A percentile compares a stretch with the other conserved stretches of the same genome.
Conservation (phyloP, 2,888 invertebrate genomes). For the Pasiphila rectangulata region DNA sequence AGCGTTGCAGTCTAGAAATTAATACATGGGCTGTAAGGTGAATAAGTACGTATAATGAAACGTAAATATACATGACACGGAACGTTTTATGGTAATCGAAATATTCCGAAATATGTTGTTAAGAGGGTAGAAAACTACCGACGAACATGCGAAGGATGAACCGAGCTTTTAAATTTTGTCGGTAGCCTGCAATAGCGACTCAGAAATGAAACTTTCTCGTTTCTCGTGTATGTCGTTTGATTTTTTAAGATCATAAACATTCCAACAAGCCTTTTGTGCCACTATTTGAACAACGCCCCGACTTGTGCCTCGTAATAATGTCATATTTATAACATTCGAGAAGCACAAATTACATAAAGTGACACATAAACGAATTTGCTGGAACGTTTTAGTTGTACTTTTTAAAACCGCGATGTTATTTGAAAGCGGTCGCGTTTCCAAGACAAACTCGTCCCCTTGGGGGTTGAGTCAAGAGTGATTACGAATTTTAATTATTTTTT, state of each 20-base stretch:
- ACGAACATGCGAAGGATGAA: constrained; percentile 77
- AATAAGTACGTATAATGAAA: constrained; percentile 56
- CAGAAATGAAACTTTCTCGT: constrained; percentile 59
- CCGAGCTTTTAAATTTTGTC: constrained; percentile 74
- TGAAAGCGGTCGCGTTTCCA: constrained; percentile 39
- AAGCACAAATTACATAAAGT: constrained; percentile 52
- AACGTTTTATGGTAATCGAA: constrained; percentile 81
- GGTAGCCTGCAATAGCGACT: constrained; percentile 65
- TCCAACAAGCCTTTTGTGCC: constrained; percentile 60
- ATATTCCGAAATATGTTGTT: constrained; percentile 81
- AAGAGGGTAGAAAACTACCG: constrained; percentile 77
- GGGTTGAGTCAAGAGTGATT: constrained; percentile 79
- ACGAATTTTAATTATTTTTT: constrained; percentile 82
- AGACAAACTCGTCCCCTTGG: constrained; percentile 58
- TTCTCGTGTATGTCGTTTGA: constrained; percentile 63
- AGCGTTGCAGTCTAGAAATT: constrained; percentile 52
- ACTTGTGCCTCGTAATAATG: constrained; percentile 57
- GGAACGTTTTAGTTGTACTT: constrained; percentile 48
- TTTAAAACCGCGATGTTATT: constrained; percentile 40
- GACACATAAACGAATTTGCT: constrained; percentile 54
- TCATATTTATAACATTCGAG: constrained; percentile 58
- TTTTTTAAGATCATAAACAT: constrained; percentile 72
- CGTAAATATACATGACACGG: constrained; percentile 73
- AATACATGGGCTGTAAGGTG: constrained; percentile 55
- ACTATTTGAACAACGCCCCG: constrained; percentile 55